Percentiles rank a stretch among this genome's conserved stretches.
Evolutionary conservation across 2,888 invertebrate species (phyloP).

Genomic region (Cataglyphis altisquamis): DNA sequence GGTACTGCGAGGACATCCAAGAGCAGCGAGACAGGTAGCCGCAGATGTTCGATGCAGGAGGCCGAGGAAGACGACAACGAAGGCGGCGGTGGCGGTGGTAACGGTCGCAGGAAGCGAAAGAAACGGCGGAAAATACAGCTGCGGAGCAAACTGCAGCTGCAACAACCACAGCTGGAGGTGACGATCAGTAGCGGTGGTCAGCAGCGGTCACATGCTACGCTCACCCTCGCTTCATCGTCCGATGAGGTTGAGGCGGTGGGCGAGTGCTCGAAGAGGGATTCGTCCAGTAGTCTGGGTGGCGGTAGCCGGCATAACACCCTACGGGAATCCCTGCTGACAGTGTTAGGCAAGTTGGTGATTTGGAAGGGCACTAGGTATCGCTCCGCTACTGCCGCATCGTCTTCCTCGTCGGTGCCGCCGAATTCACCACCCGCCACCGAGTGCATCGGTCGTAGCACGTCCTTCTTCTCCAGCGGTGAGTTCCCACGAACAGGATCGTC

Average conservation of each 20-base stretch:
- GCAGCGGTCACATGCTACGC: slow-evolving; percentile 64
- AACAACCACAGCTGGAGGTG: slow-evolving; percentile 65
- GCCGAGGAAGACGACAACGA: slow-evolving; percentile 77
- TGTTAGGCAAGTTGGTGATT: slow-evolving; percentile 89
- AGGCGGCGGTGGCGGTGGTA: slow-evolving; percentile 79
- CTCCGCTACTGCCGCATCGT: slow-evolving; percentile 86
- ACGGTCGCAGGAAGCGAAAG: slow-evolving; percentile 79
- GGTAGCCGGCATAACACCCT: slow-evolving; percentile 86
- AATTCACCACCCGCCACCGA: slow-evolving; percentile 85
- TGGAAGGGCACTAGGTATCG: slow-evolving; percentile 87
- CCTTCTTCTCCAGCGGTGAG: slow-evolving; percentile 85
- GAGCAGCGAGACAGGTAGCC: slow-evolving; percentile 85
- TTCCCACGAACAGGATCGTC: slow-evolving; percentile 49
- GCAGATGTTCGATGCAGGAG: slow-evolving; percentile 74
- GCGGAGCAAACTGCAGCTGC: slow-evolving; percentile 75
- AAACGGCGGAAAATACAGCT: slow-evolving; percentile 79
- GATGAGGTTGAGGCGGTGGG: slow-evolving; percentile 79
- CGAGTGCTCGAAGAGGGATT: slow-evolving; percentile 83
- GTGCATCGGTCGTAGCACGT: slow-evolving; percentile 87
- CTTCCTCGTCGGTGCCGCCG: slow-evolving; percentile 86
- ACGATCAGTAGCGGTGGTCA: slow-evolving; percentile 41
- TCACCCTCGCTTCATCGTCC: slow-evolving; percentile 75
- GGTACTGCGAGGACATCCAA: slow-evolving; percentile 83
- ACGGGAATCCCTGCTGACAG: slow-evolving; percentile 90
- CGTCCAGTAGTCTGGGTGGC: slow-evolving; percentile 84